phyloP scores from a whole-genome alignment of 1,140 invertebrate species.

The Penaeus indicus region DNA sequence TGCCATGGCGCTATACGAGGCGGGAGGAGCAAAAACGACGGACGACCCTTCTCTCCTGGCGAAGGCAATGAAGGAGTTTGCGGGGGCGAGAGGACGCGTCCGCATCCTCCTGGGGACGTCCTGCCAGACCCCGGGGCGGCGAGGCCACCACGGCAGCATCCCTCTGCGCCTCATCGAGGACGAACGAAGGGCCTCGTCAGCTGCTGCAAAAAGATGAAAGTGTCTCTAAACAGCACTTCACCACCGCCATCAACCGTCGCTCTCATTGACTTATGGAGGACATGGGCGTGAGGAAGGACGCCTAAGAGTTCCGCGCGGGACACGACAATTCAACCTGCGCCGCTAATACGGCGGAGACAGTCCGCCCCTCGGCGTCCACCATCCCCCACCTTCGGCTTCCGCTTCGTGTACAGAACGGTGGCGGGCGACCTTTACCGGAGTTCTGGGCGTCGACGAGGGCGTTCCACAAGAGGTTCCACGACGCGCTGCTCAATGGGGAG shows the following conservation, averaged over 20 bases:
- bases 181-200: constrained; percentile 2
- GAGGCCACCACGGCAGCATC: constrained; percentile 3
- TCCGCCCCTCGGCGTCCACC: constrained; percentile 31
- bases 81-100: background rate
- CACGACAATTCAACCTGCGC: constrained; percentile 41
- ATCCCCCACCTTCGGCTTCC: constrained; percentile 35
- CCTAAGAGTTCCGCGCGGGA: constrained; percentile 12
- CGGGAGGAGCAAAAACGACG: background rate
- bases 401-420: background rate
- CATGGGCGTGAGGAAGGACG: background rate
- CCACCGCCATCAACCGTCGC: constrained; percentile 27
- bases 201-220: constrained; percentile 24
- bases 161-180: constrained; percentile 3
- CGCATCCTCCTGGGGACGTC: constrained; percentile 28
- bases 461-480: constrained; percentile 31
- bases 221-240: constrained; percentile 28
- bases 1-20: constrained; percentile 2
- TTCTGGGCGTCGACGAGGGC: constrained; percentile 33
- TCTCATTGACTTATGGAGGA: constrained; percentile 23
- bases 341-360: constrained; percentile 43
- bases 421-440: background rate
- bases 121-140: background rate
- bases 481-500: background rate
- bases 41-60: constrained; percentile 24
- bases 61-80: background rate